Base-by-base conservation (phyloP, 1,140 invertebrate genomes). In the Panulirus ornatus region DNA sequence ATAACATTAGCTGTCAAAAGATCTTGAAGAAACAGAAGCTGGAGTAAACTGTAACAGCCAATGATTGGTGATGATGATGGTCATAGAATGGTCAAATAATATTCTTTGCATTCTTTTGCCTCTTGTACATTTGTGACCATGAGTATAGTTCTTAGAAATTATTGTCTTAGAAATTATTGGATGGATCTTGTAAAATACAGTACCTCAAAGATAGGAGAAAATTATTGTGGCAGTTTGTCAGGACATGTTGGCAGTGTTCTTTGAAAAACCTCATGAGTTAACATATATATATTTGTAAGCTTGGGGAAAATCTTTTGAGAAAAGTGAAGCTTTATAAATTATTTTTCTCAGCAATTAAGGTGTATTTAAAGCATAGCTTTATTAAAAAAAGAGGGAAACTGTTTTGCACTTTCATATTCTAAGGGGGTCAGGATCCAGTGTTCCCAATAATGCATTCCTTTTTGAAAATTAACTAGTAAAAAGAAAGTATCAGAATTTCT, bases 1-100 rank as follows among this genome's bases (percentile, higher is more conserved):
- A 11, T 6, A 47, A 66, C 54, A n/a, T 22, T 22, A 66, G 27
- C 58, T 66, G 58, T 66, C 58, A 66, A 30, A 30, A 66, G 30
- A 66, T 66, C 58, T 66, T 27, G 58, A 30, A 66, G 27, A 66
- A 66, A 66, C 30, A 8, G 58, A 66, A 66, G 58, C 58, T 66
- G 58, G 58, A 66, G 30, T 30, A 66, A 66, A 27, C 58, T 66
- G 58, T 30, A 30, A 66, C 30, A 27, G 58, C 30, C 30, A 30
- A 22, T 66, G 58, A 66, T 9, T 66, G 22, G 11, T 6, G 27
- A 66, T 58, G 11, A 22, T 30, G 27, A 66, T 66, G n/a, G 58
- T 6, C 22, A 22, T 27, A 22, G 58, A 22, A 66, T 66, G n/a
- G 22, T 22, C 19, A 14, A 58, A 58, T 58, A 58, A 22, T 66